These are phyloP conservation scores for Melanostigma gelatinosum DNA, from an alignment of 2,113 vertebrate species.

Conservation along the genomic window DNA sequence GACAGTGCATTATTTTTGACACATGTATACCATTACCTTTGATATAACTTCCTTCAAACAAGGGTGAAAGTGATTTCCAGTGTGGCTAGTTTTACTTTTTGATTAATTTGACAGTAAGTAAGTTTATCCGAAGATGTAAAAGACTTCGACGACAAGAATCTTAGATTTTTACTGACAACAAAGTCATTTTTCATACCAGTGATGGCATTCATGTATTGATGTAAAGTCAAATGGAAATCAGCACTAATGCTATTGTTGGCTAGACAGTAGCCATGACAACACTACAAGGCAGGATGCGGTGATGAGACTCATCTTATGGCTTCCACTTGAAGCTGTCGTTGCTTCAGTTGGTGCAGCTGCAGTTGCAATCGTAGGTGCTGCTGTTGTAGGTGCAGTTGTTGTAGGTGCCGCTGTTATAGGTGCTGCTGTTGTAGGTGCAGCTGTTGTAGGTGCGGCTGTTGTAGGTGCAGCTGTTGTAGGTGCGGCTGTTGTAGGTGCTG, in stretches of 20 bases:
- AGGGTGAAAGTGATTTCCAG: not conserved
- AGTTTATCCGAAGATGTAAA: no score
- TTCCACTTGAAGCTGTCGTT: not conserved
- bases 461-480: no score
- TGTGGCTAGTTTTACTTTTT: not conserved
- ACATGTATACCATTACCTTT: not conserved
- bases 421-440: no score
- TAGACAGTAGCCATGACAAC: conserved; percentile 33
- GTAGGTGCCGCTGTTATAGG: no score
- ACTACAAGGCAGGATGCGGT: conserved; percentile 3
- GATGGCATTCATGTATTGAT: not conserved
- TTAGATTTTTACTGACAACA: not conserved
- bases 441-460: no score
- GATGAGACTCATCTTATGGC: conserved; percentile 9
- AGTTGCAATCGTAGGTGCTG: no score
- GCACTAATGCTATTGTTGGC: not conserved
- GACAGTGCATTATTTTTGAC: not conserved
- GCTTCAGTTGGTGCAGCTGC: no score
- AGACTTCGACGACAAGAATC: not conserved
- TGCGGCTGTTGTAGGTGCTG: no score
- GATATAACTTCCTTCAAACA: not conserved
- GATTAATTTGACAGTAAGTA: no score
- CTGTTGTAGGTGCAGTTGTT: no score
- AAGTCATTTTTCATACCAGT: not conserved
- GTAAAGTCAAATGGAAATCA: not conserved